Evolutionary conservation across 2,797 vertebrate genomes (phyloP), one percentile per base, ranked within the genome.

Genomic region (Myoxocephalus aenaeus): DNA sequence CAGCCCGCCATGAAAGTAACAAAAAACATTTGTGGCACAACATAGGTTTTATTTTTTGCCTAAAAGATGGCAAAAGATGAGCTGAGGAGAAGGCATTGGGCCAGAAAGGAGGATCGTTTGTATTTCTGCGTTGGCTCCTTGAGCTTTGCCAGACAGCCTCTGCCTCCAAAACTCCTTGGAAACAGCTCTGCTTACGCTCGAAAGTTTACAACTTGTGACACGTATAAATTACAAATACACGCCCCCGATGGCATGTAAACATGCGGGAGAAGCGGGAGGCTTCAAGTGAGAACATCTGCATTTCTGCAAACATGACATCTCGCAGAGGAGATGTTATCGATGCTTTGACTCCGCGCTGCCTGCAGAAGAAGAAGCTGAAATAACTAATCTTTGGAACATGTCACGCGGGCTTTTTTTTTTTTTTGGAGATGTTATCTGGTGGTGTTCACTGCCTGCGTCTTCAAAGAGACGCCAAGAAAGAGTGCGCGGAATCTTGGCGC

Each of bases 211-310:
- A 36, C 51, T 79, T 15, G 15, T 86, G 88, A 82, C 86, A 78
- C 56, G 2, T 38, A 71, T 73, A 38, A 86, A 89, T 83, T 68
- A 89, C 71, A 76, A 75, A 81, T 74, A 57, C 5, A 64, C 54
- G 3, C 46, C 57, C 73, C 56, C 2, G 57, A 50, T 67, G 77
- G 57, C 83, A 80, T 87, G 86, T 92, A 92, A 92, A 93, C 91
- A 91, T 7, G 8, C 48, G 32, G 32, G 32, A 32, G 32, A 5
- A 32, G 15, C 38, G 22, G 29, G 79, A 84, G 72, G 15, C 87
- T 5, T 85, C 62, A 56, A 93, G 90, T 90, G 86, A 87, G 91
- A 90, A 89, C 92, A 93, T 90, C 91, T 93, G 90, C 57, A 72
- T 54, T 80, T 57, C 3, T 82, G 68, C 88, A 84, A 89, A 88